Percentiles rank a stretch among this genome's conserved stretches.
These are phyloP conservation scores for Phthorimaea operculella DNA, from an alignment of 1,140 invertebrate species.

Conservation along the genomic window DNA sequence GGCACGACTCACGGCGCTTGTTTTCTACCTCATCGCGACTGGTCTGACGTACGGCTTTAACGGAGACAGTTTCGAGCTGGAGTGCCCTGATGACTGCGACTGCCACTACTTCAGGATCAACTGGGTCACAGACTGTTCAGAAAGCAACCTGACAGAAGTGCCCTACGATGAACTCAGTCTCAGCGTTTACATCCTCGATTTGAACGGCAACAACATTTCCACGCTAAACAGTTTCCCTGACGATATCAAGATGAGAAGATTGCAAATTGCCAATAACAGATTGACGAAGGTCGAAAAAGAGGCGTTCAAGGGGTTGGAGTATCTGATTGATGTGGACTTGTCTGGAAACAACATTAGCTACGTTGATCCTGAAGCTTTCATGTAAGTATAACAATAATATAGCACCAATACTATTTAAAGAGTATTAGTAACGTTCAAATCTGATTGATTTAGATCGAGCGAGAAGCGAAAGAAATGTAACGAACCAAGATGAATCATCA, in stretches of 20 bases:
- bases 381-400: conserved; percentile 66
- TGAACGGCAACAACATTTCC: conserved; percentile 77
- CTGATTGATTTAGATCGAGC: too few species aligned
- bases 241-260: conserved; percentile 74
- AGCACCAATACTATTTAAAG: too few species aligned
- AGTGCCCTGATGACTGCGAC: conserved; percentile 78
- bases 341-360: conserved; percentile 73
- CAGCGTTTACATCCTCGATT: conserved; percentile 77
- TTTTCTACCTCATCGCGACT: conserved; percentile 26
- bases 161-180: conserved; percentile 75
- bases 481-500: too few species aligned
- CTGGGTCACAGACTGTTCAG: conserved; percentile 81
- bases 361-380: conserved; percentile 75
- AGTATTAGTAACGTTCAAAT: too few species aligned
- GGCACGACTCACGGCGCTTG: conserved; percentile 26
- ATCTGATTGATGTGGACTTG: conserved; percentile 77
- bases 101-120: conserved; percentile 81
- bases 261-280: conserved; percentile 77
- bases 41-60: conserved; percentile 56
- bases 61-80: conserved; percentile 72
- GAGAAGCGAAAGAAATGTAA: too few species aligned
- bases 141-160: conserved; percentile 77
- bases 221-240: conserved; percentile 70
- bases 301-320: conserved; percentile 72
- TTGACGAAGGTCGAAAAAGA: conserved; percentile 71